Base-by-base conservation (phyloP, 1,140 invertebrate genomes). In the Chymomyza costata region DNA sequence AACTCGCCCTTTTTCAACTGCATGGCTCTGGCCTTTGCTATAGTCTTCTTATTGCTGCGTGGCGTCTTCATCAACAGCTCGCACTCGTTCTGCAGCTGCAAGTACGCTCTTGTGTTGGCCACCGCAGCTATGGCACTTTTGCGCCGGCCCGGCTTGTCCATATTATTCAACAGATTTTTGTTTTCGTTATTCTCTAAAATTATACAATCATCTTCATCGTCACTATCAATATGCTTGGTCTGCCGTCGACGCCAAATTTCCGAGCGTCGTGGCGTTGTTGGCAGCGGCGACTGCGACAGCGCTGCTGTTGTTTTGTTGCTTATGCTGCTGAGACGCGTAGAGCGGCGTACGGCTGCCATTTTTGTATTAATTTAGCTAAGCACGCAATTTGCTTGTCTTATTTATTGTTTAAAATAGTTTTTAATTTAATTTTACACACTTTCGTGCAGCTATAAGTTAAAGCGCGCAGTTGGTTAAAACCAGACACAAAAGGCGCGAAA, bases 121-220 rank as follows among this genome's bases (percentile, higher is more conserved):
- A 50, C 58, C 34, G 58, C n/a, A 10, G 47, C 35, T n/a, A 69
- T 16, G 50, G 48, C 19, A 0, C 41, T 37, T 48, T 50, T 64
- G 15, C 65, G 51, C 32, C 44, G 1, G 19, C 31, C 39, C 38
- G 46, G 59, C 38, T 66, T 71, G 61, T 78, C 71, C 73, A 78
- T 80, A 41, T 80, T 73, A 60, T 82, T 83, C 31, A 83, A 66
- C 53, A 74, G 57, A 51, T 84, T 66, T 21, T 47, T 54, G 76
- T 71, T 83, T 58, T 83, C 74, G 62, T 76, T 76, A 64, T 83
- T 83, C 31, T 82, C 82, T 83, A 63, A 74, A 68, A 71, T 58
- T 55, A 60, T 31, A 38, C 51, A 40, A 39, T 64, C 60, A 63
- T 71, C 73, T 28, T 83, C 81, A 14, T 74, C 65, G 39, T 76